Evolutionary conservation across 2,888 invertebrate genomes (phyloP), one percentile per base, ranked within the genome.

Genomic region (Andrena trimmerana): DNA sequence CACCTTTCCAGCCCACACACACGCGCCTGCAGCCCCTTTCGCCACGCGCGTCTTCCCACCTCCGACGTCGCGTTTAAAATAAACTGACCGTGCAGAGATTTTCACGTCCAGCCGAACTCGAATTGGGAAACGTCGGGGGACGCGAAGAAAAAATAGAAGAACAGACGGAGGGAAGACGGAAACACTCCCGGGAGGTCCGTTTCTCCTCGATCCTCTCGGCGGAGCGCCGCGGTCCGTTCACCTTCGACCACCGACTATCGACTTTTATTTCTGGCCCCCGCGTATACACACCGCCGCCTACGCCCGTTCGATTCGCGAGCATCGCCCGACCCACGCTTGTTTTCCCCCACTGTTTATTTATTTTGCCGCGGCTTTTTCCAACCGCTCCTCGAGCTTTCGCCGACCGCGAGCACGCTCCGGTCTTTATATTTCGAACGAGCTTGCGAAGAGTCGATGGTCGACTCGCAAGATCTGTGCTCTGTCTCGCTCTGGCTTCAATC

Each of bases 21-120:
- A 13, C 48, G 48, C 78, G 69, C 60, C 69, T 27, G 13, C 42
- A 16, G 42, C 42, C 42, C 42, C 42, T 42, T 42, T 42, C 42
- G 42, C 42, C 42, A 16, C 33, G 60, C 31, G 33, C 66, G 20
- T 62, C 78, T 62, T 67, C 36, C 31, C 42, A 13, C n/a, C 59
- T 33, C n/a, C 29, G 8, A 1, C 27, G 36, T 13, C 54, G 78
- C 85, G 85, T 85, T 85, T 87, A 87, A 88, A 89, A 90, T 88
- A 87, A 88, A 89, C 86, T 87, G 89, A 90, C 87, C 90, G 84
- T 85, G 88, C 85, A 77, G 86, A 87, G 86, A 89, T 90, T 89
- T 87, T 85, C 85, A 87, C 86, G 87, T 84, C 74, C 78, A 79
- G 79, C 66, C 85, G 80, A 78, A 70, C 86, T 86, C 87, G 88